These are phyloP conservation scores for Andrena bucephala DNA, from an alignment of 2,888 invertebrate genomes.

Conservation along the genomic window DNA sequence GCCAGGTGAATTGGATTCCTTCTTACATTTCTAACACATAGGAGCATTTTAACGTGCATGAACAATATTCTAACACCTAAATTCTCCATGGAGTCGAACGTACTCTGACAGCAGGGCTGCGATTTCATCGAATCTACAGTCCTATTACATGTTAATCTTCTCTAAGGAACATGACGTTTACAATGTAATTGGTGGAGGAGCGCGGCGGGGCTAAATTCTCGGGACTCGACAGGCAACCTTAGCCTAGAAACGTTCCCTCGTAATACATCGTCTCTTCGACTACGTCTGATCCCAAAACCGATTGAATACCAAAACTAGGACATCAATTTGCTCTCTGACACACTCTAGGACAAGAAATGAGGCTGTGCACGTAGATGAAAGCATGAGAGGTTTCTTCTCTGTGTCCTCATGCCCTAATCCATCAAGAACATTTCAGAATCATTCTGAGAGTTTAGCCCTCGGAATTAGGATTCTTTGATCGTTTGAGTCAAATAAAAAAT, in stretches of 20 bases:
- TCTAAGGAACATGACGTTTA: slow-evolving; percentile 46
- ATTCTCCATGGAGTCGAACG: neutral
- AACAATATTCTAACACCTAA: neutral
- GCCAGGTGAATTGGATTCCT: neutral
- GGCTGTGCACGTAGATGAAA: no score
- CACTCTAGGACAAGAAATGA: no score
- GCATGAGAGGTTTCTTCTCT: no score
- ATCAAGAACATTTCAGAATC: no score
- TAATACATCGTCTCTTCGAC: slow-evolving; percentile 51
- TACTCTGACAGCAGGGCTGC: neutral
- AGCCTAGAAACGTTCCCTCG: slow-evolving; percentile 7
- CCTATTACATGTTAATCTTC: slow-evolving; percentile 52
- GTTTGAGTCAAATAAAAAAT: no score
- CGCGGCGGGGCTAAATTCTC: slow-evolving; percentile 20
- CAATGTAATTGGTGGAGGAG: slow-evolving; percentile 26
- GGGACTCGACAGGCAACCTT: slow-evolving; percentile 44
- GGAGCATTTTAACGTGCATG: neutral
- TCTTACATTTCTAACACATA: neutral
- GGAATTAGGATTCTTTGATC: no score
- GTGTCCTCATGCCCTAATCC: no score
- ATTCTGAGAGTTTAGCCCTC: no score
- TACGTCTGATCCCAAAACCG: slow-evolving; percentile 8
- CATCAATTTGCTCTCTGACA: neutral
- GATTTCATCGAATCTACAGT: slow-evolving; percentile 29
- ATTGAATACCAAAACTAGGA: neutral